Evolutionary conservation across 2,888 invertebrate species (phyloP).

Genomic region (Cyaniris semiargus): DNA sequence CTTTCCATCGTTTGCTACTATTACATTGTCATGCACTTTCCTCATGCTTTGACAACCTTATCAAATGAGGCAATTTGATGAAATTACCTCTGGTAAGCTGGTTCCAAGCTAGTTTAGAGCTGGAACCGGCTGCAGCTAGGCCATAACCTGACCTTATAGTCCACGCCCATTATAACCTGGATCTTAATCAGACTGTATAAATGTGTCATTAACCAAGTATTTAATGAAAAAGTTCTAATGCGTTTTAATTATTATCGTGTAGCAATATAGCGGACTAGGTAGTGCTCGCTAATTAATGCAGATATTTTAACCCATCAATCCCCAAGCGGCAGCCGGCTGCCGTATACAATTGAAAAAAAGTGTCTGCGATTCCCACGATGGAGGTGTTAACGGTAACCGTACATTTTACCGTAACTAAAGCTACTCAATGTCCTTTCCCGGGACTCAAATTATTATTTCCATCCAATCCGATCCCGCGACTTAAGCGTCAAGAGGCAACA

Average conservation of each 20-base stretch:
- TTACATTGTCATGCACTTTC: neutral
- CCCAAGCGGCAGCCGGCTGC: no score
- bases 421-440: no score
- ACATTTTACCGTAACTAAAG: no score
- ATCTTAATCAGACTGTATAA: neutral
- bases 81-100: neutral
- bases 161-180: slow-evolving; percentile 18
- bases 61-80: neutral
- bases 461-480: no score
- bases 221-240: neutral
- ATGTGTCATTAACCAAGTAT: slow-evolving; percentile 7
- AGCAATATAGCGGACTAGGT: neutral
- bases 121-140: neutral
- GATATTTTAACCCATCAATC: no score
- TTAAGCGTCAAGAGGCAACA: no score
- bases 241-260: neutral
- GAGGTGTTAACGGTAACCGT: no score
- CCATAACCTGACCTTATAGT: neutral
- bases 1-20: no score
- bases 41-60: neutral
- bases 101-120: neutral
- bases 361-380: no score
- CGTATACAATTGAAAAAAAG: no score
- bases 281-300: neutral
- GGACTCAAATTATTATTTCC: no score